These are phyloP conservation scores for Dendrolimus punctatus DNA, from an alignment of 1,140 invertebrate species.

Conservation along the genomic window DNA sequence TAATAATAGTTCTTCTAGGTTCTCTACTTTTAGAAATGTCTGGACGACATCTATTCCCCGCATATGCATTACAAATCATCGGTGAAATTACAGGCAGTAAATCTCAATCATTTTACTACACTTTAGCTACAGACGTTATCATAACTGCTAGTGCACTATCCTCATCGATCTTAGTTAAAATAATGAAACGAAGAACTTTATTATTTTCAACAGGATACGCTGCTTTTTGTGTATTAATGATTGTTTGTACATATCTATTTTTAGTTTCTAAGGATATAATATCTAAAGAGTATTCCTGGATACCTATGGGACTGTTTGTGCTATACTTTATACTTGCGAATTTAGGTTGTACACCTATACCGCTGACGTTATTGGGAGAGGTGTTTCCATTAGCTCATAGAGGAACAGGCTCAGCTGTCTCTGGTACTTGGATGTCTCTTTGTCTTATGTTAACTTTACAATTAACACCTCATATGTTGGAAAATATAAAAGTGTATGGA, in stretches of 20 bases:
- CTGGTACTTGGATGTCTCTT: conserved; percentile 31
- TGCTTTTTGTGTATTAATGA: conserved; percentile 22
- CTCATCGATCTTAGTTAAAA: conserved; percentile 37
- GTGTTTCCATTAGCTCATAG: conserved; percentile 43
- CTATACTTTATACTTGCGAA: conserved; percentile 42
- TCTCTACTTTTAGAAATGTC: conserved; percentile 37
- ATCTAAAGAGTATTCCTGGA: conserved; percentile 24
- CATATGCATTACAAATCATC: conserved; percentile 46
- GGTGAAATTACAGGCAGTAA: conserved; percentile 31
- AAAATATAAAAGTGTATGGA: conserved; percentile 33
- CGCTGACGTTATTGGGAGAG: conserved; percentile 44
- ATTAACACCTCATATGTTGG: conserved; percentile 39
- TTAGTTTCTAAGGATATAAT: conserved; percentile 18
- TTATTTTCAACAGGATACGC: conserved; percentile 33
- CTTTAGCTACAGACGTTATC: conserved; percentile 40
- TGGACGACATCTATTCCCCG: conserved; percentile 53
- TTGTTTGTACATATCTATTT: conserved; percentile 28
- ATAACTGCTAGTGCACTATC: conserved; percentile 35
- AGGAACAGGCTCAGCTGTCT: conserved; percentile 29
- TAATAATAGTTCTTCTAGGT: conserved; percentile 32
- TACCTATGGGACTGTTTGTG: conserved; percentile 34
- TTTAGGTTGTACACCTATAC: conserved; percentile 52
- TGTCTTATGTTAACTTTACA: conserved; percentile 29
- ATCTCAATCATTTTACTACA: conserved; percentile 36
- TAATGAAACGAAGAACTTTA: conserved; percentile 36